Conservation (phyloP, 2,113 vertebrate species). For the Peromyscus polionotus region DNA sequence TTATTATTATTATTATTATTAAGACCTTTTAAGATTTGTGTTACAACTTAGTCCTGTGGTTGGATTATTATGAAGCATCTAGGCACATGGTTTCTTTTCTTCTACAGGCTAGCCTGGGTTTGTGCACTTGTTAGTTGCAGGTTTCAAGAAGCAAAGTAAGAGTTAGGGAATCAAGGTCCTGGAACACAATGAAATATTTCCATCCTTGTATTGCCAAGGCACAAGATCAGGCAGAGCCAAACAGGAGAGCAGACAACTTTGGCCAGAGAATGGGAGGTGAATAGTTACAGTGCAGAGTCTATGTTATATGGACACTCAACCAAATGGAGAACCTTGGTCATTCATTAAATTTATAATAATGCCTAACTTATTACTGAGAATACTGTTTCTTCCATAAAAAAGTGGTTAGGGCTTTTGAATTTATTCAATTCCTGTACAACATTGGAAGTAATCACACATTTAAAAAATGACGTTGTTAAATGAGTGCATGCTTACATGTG, state of each 20-base stretch:
- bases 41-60: not conserved
- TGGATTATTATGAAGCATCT: not conserved
- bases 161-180: not conserved
- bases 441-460: not conserved
- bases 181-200: not conserved
- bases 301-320: not conserved
- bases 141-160: not conserved
- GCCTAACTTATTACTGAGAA: conserved; percentile 24
- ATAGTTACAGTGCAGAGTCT: not conserved
- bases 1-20: too few species aligned
- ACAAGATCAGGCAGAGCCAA: not conserved
- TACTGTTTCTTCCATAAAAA: not conserved
- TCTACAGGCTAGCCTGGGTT: not conserved
- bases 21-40: too few species aligned
- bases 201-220: not conserved
- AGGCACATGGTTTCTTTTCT: not conserved
- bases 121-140: not conserved
- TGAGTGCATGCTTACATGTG: not conserved
- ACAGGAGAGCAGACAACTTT: not conserved
- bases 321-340: not conserved
- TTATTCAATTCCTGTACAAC: not conserved
- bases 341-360: not conserved
- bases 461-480: not conserved
- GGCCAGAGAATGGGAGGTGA: not conserved
- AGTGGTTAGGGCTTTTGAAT: not conserved